A percentile compares a stretch with the other conserved stretches of the same genome.
These are phyloP conservation scores for Dendrocincla fuliginosa DNA, from an alignment of 2,797 vertebrate genomes.

Conservation along the genomic window DNA sequence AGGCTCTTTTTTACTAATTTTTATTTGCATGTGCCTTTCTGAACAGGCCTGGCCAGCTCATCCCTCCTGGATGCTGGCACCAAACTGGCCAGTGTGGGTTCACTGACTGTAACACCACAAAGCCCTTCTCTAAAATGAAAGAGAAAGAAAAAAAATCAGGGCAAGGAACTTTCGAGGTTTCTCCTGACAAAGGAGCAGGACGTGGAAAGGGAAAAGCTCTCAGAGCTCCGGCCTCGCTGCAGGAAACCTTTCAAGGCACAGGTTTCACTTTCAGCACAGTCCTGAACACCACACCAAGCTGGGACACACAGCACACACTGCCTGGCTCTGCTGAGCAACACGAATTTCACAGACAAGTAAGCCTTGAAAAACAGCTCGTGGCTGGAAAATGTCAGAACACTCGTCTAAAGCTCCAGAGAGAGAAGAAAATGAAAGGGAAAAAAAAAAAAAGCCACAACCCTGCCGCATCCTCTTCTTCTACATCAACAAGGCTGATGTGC, in stretches of 20 bases:
- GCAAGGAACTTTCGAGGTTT: conserved; percentile 31
- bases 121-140: neutral
- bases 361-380: conserved; percentile 30
- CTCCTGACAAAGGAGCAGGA: conserved; percentile 33
- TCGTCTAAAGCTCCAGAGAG: conserved; percentile 20
- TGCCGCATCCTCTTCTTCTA: conserved; percentile 59
- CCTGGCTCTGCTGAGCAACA: conserved; percentile 6
- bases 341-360: neutral
- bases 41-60: neutral
- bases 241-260: conserved; percentile 56
- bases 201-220: conserved; percentile 24
- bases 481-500: conserved; percentile 58
- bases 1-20: neutral
- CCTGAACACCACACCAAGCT: accelerated
- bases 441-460: neutral
- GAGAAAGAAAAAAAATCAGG: neutral
- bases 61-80: neutral
- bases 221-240: neutral
- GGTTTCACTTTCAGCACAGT: conserved; percentile 56
- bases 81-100: neutral
- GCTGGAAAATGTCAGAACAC: conserved; percentile 55
- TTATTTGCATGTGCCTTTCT: neutral
- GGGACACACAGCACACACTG: accelerated
- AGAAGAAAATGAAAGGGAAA: neutral
- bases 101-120: neutral